phyloP scores from a whole-genome alignment of 2,113 vertebrate species.

The Coreoperca whiteheadi region DNA sequence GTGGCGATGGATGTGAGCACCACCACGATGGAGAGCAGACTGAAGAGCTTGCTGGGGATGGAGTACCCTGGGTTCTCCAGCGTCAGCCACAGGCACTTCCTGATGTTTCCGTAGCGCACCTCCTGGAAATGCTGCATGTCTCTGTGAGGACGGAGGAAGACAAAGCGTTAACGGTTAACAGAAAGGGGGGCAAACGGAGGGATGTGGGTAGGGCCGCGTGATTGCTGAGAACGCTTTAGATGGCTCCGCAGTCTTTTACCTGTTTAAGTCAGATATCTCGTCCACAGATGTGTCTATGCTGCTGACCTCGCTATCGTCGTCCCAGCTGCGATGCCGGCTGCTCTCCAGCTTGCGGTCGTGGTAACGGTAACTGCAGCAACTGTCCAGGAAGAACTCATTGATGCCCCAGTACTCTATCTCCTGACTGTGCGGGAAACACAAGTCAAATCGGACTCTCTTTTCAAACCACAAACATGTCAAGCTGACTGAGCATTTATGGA shows the following conservation, averaged over 20 bases:
- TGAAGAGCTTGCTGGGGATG: constrained; percentile 96
- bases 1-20: constrained; percentile 93
- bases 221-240: background rate
- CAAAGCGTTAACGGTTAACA: rapidly evolving
- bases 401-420: constrained; percentile 99
- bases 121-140: constrained; percentile 92
- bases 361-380: constrained; percentile 96
- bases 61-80: constrained; percentile 99
- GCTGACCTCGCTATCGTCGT: constrained; percentile 96
- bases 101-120: constrained; percentile 87
- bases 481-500: too few relatives aligned
- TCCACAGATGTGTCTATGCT: constrained; percentile 94
- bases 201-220: too few relatives aligned
- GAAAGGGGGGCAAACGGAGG: too few relatives aligned
- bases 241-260: constrained; percentile 45
- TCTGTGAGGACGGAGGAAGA: constrained; percentile 19
- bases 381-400: constrained; percentile 95
- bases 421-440: constrained; percentile 88
- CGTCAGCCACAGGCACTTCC: constrained; percentile 95
- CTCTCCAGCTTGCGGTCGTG: constrained; percentile 93
- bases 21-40: constrained; percentile 93
- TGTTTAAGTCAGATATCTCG: constrained; percentile 95
- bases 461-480: too few relatives aligned
- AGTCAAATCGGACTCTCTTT: too few relatives aligned
- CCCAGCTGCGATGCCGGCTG: constrained; percentile 90